Base-by-base conservation (phyloP, 2,888 invertebrate genomes). In the Eucera pruinosa region DNA sequence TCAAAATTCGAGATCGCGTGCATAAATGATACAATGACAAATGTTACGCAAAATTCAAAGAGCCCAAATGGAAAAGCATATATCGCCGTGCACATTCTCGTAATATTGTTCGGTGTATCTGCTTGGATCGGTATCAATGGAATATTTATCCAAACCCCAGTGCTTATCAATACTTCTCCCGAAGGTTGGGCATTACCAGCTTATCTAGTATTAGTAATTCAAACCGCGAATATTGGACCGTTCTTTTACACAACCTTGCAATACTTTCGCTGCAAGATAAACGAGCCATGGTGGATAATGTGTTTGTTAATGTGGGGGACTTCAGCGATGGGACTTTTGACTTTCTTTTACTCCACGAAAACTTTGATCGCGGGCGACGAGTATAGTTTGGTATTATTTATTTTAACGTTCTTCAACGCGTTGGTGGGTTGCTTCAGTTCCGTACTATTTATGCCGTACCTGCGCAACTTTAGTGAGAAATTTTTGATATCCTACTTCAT, bases 121-220 rank as follows among this genome's bases (percentile, higher is more conserved):
- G 94, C 97, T 57, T 98, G 98, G 98, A 94, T 98, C 85, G 96
- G 96, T 62, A 95, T 97, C 78, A 98, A 97, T 93, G 97, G 96
- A 13, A 94, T 97, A 68, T 98, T 95, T 93, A 95, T 97, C 84
- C 97, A 98, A 92, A 93, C 97, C 78, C 97, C 98, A 20, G 93
- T 97, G 78, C 93, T 98, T 72, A 96, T 97, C 11, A 93, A 95
- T 80, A 93, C 93, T 52, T 94, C 97, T 57, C 98, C 98, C 0
- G 98, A 98, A 93, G 94, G 95, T 80, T 98, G 97, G 98, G 94
- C 94, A 88, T 94, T 98, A 72, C 96, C 97, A 0, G 95, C 97
- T 0, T 97, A 96, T 89, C 94, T 98, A 89, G 95, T 95, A 43
- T 94, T 97, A 62, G 95, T 96, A 80, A 95, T 97, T 65, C 97